A percentile compares a stretch with the other conserved stretches of the same genome.
phyloP scores from a whole-genome alignment of 2,888 invertebrate genomes.

The Quadriops clusia region DNA sequence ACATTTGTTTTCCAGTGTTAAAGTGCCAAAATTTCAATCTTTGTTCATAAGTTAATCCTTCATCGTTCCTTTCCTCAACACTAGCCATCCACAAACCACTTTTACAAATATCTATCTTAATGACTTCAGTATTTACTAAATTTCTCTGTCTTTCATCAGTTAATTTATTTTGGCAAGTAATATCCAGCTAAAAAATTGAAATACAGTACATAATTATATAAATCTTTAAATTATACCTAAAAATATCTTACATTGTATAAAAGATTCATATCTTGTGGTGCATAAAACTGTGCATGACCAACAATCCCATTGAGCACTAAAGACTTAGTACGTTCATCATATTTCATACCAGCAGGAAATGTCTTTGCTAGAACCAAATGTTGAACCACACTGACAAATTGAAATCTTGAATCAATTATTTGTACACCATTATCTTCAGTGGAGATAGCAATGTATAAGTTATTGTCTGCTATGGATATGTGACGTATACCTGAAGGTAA shows the following conservation, averaged over 20 bases:
- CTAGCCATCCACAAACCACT: constrained; percentile 65
- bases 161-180: constrained; percentile 57
- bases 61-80: constrained; percentile 49
- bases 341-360: constrained; percentile 44
- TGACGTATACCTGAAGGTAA: constrained; percentile 55
- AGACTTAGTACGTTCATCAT: constrained; percentile 52
- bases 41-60: constrained; percentile 46
- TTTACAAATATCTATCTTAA: constrained; percentile 51
- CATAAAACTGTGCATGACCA: constrained; percentile 67
- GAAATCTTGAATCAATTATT: constrained; percentile 42
- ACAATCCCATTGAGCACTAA: constrained; percentile 60
- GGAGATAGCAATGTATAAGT: constrained; percentile 50
- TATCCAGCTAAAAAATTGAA: constrained; percentile 46
- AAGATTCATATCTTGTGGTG: constrained; percentile 48
- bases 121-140: constrained; percentile 54
- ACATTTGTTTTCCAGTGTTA: constrained; percentile 47
- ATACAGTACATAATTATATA: too few species aligned
- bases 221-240: constrained; percentile 1
- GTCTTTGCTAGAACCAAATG: constrained; percentile 52
- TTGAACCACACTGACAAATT: constrained; percentile 48
- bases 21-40: constrained; percentile 68
- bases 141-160: constrained; percentile 48
- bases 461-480: constrained; percentile 49
- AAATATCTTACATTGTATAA: constrained; percentile 58
- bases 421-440: constrained; percentile 58